phyloP scores from a whole-genome alignment of 2,113 vertebrate genomes.

The Crotalus tigris region DNA sequence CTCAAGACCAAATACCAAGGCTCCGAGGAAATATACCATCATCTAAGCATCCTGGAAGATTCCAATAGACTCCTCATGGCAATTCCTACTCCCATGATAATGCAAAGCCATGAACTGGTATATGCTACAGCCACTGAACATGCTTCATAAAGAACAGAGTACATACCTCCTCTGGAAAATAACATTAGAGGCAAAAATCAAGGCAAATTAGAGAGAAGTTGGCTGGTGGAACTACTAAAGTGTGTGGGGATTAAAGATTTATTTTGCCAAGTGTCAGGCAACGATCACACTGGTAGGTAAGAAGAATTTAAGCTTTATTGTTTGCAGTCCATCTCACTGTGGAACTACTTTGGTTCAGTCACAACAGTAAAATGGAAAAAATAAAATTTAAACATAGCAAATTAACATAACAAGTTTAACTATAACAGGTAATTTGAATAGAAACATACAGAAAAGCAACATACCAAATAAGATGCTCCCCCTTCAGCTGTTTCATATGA shows the following conservation, averaged over 20 bases:
- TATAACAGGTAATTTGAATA: not conserved
- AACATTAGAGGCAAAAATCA: not conserved
- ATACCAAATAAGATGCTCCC: too few relatives aligned
- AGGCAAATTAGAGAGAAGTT: not conserved
- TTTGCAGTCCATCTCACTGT: not conserved
- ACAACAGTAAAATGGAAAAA: not conserved
- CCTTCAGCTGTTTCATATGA: not conserved
- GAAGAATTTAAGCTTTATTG: not conserved
- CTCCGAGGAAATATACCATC: not conserved
- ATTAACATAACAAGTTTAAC: not conserved
- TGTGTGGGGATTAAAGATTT: not conserved
- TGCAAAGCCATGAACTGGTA: not conserved
- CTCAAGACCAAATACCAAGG: not conserved
- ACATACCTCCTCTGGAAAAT: not conserved
- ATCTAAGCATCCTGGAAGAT: not conserved
- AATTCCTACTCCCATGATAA: not conserved
- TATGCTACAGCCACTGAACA: not conserved
- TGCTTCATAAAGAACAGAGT: not conserved
- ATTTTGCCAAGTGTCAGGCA: not conserved
- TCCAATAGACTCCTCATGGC: not conserved
- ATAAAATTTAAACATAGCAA: not conserved
- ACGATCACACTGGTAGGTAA: not conserved
- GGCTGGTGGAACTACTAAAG: not conserved
- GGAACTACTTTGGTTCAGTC: not conserved
- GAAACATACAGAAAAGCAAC: too few relatives aligned